These are phyloP conservation scores for Cuniculus paca DNA, from an alignment of 2,797 vertebrate genomes.

Conservation along the genomic window DNA sequence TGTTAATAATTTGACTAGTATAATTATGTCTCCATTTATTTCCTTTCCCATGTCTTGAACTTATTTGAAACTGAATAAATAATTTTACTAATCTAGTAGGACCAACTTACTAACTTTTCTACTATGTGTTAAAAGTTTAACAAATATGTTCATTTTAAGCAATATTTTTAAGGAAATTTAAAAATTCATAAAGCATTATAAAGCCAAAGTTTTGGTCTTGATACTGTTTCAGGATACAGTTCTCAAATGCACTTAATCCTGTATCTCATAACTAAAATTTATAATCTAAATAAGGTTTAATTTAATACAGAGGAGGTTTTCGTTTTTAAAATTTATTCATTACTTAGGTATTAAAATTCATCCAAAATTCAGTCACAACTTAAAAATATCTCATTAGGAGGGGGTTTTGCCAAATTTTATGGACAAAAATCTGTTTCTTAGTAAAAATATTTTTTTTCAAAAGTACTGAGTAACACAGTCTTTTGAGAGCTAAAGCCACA, in stretches of 20 bases:
- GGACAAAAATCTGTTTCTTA: not conserved
- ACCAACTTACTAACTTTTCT: not conserved
- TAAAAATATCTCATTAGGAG: not conserved
- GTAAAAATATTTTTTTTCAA: slow-evolving; percentile 47
- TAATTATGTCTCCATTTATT: not conserved
- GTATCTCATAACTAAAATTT: slow-evolving; percentile 5
- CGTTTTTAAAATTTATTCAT: not conserved
- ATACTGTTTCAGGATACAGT: not conserved
- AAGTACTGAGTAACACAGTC: not conserved
- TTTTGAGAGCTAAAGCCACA: not conserved
- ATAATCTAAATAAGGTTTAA: not conserved
- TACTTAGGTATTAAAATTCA: not conserved
- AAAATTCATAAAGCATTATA: slow-evolving; percentile 34
- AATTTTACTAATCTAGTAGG: not conserved
- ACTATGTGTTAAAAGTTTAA: not conserved
- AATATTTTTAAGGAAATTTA: slow-evolving; percentile 8
- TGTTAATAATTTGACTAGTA: not conserved
- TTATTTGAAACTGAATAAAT: slow-evolving; percentile 15
- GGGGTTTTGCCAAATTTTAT: not conserved
- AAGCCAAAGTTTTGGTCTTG: slow-evolving; percentile 13
- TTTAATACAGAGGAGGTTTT: not conserved
- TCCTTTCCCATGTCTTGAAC: not conserved
- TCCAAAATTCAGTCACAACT: not conserved
- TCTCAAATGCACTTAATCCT: slow-evolving; percentile 15
- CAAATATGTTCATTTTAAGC: not conserved